Evolutionary conservation across 2,888 invertebrate genomes (phyloP).

Genomic region (Cryptocephalus moraei): DNA sequence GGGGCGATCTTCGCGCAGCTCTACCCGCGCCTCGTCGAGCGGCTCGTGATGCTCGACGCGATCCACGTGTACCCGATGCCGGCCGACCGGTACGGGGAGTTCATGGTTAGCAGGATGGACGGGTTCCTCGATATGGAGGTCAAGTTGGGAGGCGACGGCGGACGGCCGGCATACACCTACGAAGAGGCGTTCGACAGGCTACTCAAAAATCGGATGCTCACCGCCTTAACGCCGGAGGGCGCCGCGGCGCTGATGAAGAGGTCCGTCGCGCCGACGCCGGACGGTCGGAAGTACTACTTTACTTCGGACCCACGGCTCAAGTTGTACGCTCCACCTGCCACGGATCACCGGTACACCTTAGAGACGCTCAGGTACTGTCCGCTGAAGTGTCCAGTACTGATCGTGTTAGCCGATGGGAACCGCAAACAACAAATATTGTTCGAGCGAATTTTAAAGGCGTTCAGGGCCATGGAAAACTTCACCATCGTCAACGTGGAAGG

Average conservation of each 20-base stretch:
- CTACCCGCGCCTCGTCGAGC: constrained; percentile 36
- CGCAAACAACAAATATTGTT: constrained; percentile 14
- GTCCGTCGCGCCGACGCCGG: constrained; percentile 32
- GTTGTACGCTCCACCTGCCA: constrained; percentile 30
- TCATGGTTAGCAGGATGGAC: constrained; percentile 33
- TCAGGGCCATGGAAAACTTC: constrained; percentile 24
- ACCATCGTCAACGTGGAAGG: constrained; percentile 39
- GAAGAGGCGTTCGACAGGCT: constrained; percentile 42
- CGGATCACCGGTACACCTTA: constrained; percentile 22
- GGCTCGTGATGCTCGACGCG: constrained; percentile 39
- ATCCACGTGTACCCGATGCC: constrained; percentile 24
- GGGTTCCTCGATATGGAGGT: constrained; percentile 28
- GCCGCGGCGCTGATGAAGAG: constrained; percentile 42
- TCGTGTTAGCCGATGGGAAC: constrained; percentile 25
- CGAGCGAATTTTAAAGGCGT: too few species aligned
- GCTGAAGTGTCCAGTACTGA: constrained; percentile 31
- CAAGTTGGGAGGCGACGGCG: constrained; percentile 16
- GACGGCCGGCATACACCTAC: constrained; percentile 35
- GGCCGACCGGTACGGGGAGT: constrained; percentile 18
- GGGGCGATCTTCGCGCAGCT: constrained; percentile 32
- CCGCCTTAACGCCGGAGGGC: constrained; percentile 35
- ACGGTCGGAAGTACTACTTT: constrained; percentile 42
- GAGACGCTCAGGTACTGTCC: constrained; percentile 28
- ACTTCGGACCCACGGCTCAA: constrained; percentile 47
- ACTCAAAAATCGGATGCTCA: constrained; percentile 33